These are phyloP conservation scores for Phyllotreta striolata DNA, from an alignment of 2,888 invertebrate genomes.

Conservation along the genomic window DNA sequence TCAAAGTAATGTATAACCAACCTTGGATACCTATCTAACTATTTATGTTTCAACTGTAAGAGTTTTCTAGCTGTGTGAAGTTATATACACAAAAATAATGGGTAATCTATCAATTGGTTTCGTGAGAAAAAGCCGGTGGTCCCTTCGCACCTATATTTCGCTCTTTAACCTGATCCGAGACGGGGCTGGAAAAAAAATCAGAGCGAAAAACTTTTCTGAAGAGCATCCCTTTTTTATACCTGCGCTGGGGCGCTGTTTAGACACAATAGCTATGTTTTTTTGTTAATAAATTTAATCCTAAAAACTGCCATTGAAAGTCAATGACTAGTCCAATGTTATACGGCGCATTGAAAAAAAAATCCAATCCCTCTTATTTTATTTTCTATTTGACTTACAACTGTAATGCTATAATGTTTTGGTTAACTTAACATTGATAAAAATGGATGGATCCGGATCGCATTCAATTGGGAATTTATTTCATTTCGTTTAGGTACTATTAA, in stretches of 20 bases:
- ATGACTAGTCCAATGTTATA: slow-evolving; percentile 57
- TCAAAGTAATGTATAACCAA: too few relatives aligned
- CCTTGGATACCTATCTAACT: too few relatives aligned
- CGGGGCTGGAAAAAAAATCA: slow-evolving; percentile 50
- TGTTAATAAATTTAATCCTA: slow-evolving; percentile 53
- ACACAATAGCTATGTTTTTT: slow-evolving; percentile 47
- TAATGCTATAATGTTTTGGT: slow-evolving; percentile 60
- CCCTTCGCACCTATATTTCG: slow-evolving; percentile 54
- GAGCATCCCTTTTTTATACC: slow-evolving; percentile 46
- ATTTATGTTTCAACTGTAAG: not conserved
- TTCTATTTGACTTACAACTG: slow-evolving; percentile 55
- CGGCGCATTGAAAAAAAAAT: slow-evolving; percentile 48
- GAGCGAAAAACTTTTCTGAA: slow-evolving; percentile 46
- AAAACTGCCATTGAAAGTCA: slow-evolving; percentile 57
- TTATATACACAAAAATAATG: not conserved
- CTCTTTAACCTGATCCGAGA: slow-evolving; percentile 50
- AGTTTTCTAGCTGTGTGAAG: not conserved
- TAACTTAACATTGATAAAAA: slow-evolving; percentile 52
- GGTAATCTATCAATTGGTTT: slow-evolving; percentile 10
- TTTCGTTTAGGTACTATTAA: slow-evolving; percentile 50
- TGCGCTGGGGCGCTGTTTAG: slow-evolving; percentile 49
- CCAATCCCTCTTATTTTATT: slow-evolving; percentile 46
- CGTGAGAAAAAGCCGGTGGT: slow-evolving; percentile 50
- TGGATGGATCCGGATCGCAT: slow-evolving; percentile 33
- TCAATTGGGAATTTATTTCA: slow-evolving; percentile 44